Percentiles rank a stretch among this genome's conserved stretches.
These are phyloP conservation scores for Ptychobarbus kaznakovi DNA, from an alignment of 2,797 vertebrate genomes.

Conservation along the genomic window DNA sequence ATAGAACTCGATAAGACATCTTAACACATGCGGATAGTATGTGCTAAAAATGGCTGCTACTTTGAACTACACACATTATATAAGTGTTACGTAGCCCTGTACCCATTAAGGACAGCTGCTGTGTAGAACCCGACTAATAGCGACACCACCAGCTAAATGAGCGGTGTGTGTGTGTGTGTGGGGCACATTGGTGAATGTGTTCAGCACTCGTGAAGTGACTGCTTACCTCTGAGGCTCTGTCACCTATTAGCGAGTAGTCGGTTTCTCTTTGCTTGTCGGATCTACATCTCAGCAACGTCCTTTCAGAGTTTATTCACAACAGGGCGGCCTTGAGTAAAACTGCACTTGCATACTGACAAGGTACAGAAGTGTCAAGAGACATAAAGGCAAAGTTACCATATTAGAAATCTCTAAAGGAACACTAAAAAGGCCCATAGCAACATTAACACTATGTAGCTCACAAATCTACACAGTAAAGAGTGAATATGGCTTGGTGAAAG, in stretches of 20 bases:
- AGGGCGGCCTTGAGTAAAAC: slow-evolving; percentile 51
- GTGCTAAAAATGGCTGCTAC: slow-evolving; percentile 64
- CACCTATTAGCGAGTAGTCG: slow-evolving; percentile 18
- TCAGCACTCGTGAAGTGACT: slow-evolving; percentile 65
- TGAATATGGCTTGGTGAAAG: slow-evolving; percentile 67
- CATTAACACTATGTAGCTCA: slow-evolving; percentile 51
- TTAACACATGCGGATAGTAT: slow-evolving; percentile 75
- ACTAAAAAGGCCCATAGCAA: slow-evolving; percentile 42
- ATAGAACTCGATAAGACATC: slow-evolving; percentile 69
- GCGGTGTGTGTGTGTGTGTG: slow-evolving; percentile 25
- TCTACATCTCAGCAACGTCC: slow-evolving; percentile 46
- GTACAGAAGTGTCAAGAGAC: slow-evolving; percentile 52
- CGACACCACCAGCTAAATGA: slow-evolving; percentile 21
- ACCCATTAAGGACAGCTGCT: slow-evolving; percentile 74
- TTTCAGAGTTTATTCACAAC: slow-evolving; percentile 49
- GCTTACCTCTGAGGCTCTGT: slow-evolving; percentile 61
- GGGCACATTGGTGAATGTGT: slow-evolving; percentile 59
- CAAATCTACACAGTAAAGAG: slow-evolving; percentile 53
- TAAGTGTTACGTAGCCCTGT: slow-evolving; percentile 67
- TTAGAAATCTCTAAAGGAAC: slow-evolving; percentile 60
- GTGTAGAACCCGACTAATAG: slow-evolving; percentile 46
- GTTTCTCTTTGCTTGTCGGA: slow-evolving; percentile 37
- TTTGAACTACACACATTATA: slow-evolving; percentile 70
- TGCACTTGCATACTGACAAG: slow-evolving; percentile 52
- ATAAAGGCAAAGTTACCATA: slow-evolving; percentile 49